phyloP scores from a whole-genome alignment of 1,140 invertebrate genomes.

The Aphelinus atriplicis region DNA sequence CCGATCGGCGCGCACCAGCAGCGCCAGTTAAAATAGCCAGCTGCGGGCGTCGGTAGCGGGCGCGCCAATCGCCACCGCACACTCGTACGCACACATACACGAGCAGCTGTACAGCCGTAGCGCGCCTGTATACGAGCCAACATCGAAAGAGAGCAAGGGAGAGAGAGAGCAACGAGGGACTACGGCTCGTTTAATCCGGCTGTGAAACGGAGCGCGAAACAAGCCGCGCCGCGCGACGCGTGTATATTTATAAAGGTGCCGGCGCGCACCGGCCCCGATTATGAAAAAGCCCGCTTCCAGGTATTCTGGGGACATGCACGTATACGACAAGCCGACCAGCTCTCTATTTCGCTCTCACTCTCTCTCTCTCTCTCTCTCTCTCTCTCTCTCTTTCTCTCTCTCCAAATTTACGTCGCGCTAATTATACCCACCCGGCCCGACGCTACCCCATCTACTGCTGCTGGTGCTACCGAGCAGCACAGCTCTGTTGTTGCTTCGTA shows the following conservation, averaged over 20 bases:
- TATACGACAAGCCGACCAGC: not conserved
- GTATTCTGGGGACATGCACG: constrained; percentile 45
- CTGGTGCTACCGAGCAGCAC: not conserved
- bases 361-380: no score
- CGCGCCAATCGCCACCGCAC: not conserved
- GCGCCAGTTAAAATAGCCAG: constrained; percentile 51
- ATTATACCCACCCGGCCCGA: constrained; percentile 46
- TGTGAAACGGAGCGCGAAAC: constrained; percentile 2
- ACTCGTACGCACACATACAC: constrained; percentile 36
- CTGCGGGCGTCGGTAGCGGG: not conserved
- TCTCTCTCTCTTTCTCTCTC: no score
- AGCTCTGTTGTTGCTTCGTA: constrained; percentile 16
- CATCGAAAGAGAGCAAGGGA: no score
- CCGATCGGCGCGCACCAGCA: not conserved
- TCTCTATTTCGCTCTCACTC: constrained; percentile 9
- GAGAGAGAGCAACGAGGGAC: no score
- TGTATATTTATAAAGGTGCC: not conserved
- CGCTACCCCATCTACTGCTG: constrained; percentile 12
- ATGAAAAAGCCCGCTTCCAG: constrained; percentile 44
- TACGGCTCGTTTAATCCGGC: constrained; percentile 1
- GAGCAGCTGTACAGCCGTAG: not conserved
- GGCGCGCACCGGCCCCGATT: constrained; percentile 2
- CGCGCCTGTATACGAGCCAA: no score
- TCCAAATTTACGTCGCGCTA: constrained; percentile 56
- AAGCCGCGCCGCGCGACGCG: no score